These are phyloP conservation scores for Stichodactyla mertensii DNA, from an alignment of 64 coral and sea anemone genomes.

Conservation along the genomic window DNA sequence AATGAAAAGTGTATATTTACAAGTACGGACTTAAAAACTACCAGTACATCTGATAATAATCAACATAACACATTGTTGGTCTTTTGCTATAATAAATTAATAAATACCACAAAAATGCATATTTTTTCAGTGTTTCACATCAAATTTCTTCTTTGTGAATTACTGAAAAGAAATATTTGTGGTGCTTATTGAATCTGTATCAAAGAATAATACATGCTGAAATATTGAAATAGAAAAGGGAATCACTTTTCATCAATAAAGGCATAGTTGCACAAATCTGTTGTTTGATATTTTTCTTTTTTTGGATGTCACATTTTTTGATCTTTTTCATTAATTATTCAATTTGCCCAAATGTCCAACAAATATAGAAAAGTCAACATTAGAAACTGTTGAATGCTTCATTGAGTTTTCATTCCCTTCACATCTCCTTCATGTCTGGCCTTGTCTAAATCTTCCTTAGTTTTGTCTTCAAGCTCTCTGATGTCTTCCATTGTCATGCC, in stretches of 20 bases:
- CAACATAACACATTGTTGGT: no score
- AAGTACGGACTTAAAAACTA: no score
- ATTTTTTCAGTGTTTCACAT: no score
- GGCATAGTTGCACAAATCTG: not conserved
- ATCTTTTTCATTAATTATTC: not conserved
- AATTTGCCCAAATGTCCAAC: not conserved
- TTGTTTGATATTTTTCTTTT: not conserved
- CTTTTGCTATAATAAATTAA: no score
- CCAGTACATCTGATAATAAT: no score
- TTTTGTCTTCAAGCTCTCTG: slow-evolving; percentile 62
- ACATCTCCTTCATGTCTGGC: slow-evolving; percentile 40
- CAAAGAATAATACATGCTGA: no score
- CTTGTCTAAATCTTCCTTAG: slow-evolving; percentile 58
- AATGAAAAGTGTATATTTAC: no score
- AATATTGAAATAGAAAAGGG: no score
- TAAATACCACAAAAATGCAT: no score
- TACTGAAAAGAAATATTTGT: no score
- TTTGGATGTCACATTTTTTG: not conserved
- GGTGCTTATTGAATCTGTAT: no score
- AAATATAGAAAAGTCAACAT: not conserved
- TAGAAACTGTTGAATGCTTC: not conserved
- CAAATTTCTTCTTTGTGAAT: no score
- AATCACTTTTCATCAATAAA: not conserved
- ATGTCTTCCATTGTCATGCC: slow-evolving; percentile 94
- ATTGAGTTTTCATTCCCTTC: slow-evolving; percentile 47